A percentile compares a stretch with the other conserved stretches of the same genome.
These are phyloP conservation scores for Trisateles emortualis DNA, from an alignment of 2,888 invertebrate genomes.

Conservation along the genomic window DNA sequence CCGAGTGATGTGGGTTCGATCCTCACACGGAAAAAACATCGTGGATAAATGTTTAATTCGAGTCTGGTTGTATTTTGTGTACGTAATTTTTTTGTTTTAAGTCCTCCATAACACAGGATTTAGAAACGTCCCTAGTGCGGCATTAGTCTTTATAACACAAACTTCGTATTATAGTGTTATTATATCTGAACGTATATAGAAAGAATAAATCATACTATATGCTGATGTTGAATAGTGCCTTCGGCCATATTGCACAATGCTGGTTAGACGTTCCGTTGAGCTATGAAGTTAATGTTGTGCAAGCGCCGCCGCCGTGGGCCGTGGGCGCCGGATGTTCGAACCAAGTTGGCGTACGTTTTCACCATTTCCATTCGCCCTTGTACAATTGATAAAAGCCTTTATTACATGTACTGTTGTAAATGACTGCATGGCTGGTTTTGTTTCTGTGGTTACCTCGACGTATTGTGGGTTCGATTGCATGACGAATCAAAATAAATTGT, in stretches of 20 bases:
- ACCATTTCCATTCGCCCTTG: slow-evolving; percentile 40
- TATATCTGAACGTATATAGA: not conserved
- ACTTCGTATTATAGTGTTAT: not conserved
- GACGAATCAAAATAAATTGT: too few species aligned
- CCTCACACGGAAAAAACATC: too few species aligned
- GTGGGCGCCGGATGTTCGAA: slow-evolving; percentile 67
- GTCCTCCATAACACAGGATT: too few species aligned
- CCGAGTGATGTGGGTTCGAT: too few species aligned
- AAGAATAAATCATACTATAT: slow-evolving; percentile 3
- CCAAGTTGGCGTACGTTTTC: slow-evolving; percentile 56
- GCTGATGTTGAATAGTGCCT: slow-evolving; percentile 14
- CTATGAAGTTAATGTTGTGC: slow-evolving; percentile 40
- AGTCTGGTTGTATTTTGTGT: too few species aligned
- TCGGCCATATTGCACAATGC: slow-evolving; percentile 29
- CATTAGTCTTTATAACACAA: too few species aligned
- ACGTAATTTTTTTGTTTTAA: too few species aligned
- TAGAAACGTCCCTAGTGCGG: too few species aligned
- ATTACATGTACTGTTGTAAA: not conserved
- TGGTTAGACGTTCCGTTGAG: slow-evolving; percentile 24
- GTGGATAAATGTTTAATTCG: too few species aligned
- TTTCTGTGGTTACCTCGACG: too few species aligned
- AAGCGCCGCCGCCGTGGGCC: slow-evolving; percentile 51
- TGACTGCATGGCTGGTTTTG: not conserved
- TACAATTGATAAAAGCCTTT: slow-evolving; percentile 10
- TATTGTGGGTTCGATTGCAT: too few species aligned